Conservation (phyloP, 1,140 invertebrate genomes). For the Euglossa dilemma region DNA sequence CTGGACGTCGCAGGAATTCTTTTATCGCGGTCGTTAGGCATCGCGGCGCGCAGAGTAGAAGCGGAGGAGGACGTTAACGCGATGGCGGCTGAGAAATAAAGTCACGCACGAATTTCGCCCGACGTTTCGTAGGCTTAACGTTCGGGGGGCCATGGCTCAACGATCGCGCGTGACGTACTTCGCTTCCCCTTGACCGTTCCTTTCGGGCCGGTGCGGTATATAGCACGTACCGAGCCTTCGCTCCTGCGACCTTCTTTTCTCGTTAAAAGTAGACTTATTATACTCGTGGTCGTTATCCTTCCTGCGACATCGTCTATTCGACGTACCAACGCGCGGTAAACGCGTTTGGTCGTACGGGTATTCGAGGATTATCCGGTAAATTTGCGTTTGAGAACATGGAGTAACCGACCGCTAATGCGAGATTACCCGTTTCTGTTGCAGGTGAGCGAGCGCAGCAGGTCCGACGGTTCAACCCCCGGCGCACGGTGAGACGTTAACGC, state of each 20-base stretch:
- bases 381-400: no score
- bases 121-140: conserved; percentile 47
- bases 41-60: not conserved
- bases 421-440: conserved; percentile 14
- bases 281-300: conserved; percentile 48
- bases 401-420: not conserved
- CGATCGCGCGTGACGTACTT: conserved; percentile 38
- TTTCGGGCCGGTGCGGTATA: conserved; percentile 45
- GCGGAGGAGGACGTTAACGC: not conserved
- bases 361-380: not conserved
- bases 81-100: conserved; percentile 18
- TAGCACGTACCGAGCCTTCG: conserved; percentile 51
- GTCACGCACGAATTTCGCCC: conserved; percentile 41
- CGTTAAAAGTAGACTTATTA: conserved; percentile 63
- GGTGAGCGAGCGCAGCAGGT: conserved; percentile 6
- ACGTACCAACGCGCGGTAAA: not conserved
- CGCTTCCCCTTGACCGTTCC: conserved; percentile 47
- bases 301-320: no score
- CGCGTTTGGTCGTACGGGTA: not conserved
- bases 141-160: conserved; percentile 23
- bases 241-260: conserved; percentile 43
- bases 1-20: not conserved
- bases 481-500: not conserved
- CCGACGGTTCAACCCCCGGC: not conserved
- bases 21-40: not conserved